Evolutionary conservation across 2,113 vertebrate species (phyloP).

Genomic region (Platysternon megacephalum): DNA sequence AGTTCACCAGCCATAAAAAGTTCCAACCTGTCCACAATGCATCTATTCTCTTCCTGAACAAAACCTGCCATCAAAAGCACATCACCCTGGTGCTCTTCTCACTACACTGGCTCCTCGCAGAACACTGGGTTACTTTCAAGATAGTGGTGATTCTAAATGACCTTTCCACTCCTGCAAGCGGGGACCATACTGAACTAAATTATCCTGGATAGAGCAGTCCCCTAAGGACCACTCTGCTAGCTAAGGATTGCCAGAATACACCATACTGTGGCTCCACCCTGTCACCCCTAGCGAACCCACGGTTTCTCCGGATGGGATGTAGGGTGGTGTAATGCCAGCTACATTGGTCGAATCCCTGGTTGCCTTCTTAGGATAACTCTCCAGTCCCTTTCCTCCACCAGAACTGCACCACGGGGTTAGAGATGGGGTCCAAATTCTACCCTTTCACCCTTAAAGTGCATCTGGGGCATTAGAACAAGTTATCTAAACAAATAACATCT

Average conservation of each 20-base stretch:
- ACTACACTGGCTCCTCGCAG: background rate
- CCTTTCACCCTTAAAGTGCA: background rate
- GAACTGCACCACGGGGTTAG: background rate
- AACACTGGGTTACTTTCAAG: background rate
- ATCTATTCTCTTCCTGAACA: background rate
- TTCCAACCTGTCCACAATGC: background rate
- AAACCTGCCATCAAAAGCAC: background rate
- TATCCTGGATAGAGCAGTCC: background rate
- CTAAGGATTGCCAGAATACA: background rate
- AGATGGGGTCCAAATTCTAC: background rate
- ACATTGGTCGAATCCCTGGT: background rate
- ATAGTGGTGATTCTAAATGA: background rate
- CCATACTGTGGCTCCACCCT: background rate
- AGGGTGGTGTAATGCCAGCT: background rate
- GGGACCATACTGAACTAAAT: background rate
- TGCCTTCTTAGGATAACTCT: background rate
- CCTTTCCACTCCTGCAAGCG: background rate
- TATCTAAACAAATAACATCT: background rate
- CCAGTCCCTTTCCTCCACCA: background rate
- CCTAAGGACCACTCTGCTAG: background rate
- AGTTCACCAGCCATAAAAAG: background rate
- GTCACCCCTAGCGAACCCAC: background rate
- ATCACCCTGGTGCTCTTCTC: background rate
- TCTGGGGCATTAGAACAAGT: conserved; percentile 12
- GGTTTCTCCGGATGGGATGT: background rate